Percentiles rank a stretch among this genome's conserved stretches.
Conservation (phyloP, 2,888 invertebrate species). For the Tolmerus cingulatus region DNA sequence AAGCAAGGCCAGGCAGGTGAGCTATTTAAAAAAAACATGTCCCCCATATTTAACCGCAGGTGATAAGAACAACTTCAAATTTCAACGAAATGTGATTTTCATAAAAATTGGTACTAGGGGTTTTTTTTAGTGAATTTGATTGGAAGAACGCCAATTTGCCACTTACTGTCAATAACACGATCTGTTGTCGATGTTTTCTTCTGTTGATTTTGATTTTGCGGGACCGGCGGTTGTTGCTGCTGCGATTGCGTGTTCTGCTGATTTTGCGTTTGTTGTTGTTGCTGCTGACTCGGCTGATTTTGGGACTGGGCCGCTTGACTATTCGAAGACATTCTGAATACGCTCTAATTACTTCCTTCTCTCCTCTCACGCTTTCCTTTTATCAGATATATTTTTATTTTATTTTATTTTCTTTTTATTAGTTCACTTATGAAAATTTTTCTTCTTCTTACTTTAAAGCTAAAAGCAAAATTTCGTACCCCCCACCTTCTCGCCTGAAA, state of each 20-base stretch:
- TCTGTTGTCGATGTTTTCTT: slow-evolving; percentile 41
- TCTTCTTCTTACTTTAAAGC: no score
- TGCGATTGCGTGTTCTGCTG: slow-evolving; percentile 55
- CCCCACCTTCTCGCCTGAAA: no score
- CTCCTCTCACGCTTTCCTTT: neutral
- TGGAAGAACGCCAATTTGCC: no score
- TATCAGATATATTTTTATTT: neutral
- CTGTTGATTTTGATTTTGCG: slow-evolving; percentile 39
- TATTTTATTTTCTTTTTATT: neutral
- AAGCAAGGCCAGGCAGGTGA: no score
- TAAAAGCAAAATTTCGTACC: no score
- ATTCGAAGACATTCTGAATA: slow-evolving; percentile 23
- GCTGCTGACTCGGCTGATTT: slow-evolving; percentile 53
- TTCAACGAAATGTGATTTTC: no score
- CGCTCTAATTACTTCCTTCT: neutral
- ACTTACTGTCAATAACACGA: slow-evolving; percentile 37
- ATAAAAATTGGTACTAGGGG: no score
- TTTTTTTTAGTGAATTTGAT: no score
- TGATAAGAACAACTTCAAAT: no score
- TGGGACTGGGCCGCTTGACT: slow-evolving; percentile 49
- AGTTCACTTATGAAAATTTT: neutral
- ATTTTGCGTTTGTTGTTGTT: slow-evolving; percentile 53
- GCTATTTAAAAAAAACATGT: no score
- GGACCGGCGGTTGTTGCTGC: slow-evolving; percentile 51
- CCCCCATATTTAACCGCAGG: no score